Percentiles rank a stretch among this genome's conserved stretches.
phyloP scores from a whole-genome alignment of 2,113 vertebrate genomes.

The Mastomys coucha region DNA sequence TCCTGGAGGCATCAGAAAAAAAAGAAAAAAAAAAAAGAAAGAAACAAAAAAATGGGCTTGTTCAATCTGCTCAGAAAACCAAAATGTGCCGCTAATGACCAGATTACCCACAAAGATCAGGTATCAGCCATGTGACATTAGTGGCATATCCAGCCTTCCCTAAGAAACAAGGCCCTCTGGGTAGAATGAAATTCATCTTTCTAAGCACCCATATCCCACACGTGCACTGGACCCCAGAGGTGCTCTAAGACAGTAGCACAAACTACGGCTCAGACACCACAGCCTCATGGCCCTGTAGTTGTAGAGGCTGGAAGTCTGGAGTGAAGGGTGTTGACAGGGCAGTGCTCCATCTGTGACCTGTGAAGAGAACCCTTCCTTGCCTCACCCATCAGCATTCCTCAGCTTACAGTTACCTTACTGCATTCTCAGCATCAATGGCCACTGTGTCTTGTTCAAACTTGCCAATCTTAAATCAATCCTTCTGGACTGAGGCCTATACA shows the following conservation, averaged over 20 bases:
- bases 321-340: not conserved
- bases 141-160: not conserved
- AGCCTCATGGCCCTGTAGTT: not conserved
- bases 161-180: not conserved
- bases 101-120: not conserved
- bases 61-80: not conserved
- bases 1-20: not conserved
- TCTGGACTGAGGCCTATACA: not conserved
- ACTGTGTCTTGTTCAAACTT: not conserved
- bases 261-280: not conserved
- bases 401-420: not conserved
- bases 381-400: not conserved
- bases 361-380: not conserved
- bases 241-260: not conserved
- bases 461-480: not conserved
- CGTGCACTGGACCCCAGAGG: not conserved
- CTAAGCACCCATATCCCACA: fast-evolving
- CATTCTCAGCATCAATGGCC: not conserved
- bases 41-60: too few species aligned
- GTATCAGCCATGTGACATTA: not conserved
- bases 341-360: not conserved
- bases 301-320: not conserved
- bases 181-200: not conserved
- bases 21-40: too few species aligned
- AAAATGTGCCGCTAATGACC: not conserved